phyloP scores from a whole-genome alignment of 2,888 invertebrate species.

The Dasysyrphus tricinctus region DNA sequence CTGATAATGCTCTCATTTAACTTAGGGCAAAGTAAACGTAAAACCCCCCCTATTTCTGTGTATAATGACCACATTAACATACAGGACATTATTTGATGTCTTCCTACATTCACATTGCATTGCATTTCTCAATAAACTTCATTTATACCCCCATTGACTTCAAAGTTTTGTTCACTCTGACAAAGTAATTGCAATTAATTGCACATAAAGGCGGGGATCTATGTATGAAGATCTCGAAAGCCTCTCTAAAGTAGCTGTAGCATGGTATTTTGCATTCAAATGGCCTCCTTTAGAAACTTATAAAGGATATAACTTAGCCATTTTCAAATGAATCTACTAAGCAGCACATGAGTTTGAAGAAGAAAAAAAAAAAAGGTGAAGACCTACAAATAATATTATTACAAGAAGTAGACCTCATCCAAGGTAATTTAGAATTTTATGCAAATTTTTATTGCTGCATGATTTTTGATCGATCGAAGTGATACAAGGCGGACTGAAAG shows the following conservation, averaged over 20 bases:
- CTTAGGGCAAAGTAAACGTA: conserved; percentile 21
- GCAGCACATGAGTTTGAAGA: background rate
- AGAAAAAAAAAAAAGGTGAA: background rate
- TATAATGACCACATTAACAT: conserved; percentile 43
- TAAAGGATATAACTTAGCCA: conserved; percentile 52
- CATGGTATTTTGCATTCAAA: conserved; percentile 69
- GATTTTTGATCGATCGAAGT: conserved; percentile 73
- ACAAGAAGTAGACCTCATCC: background rate
- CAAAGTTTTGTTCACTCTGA: conserved; percentile 6
- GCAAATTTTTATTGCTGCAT: conserved; percentile 75
- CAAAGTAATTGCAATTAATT: conserved; percentile 74
- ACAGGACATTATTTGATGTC: conserved; percentile 39
- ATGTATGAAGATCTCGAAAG: conserved; percentile 25
- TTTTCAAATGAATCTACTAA: background rate
- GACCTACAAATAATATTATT: conserved; percentile 12
- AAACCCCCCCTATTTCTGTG: conserved; percentile 18
- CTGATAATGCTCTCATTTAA: conserved; percentile 36
- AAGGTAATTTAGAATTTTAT: conserved; percentile 70
- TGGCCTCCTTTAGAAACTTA: conserved; percentile 57
- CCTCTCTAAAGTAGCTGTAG: conserved; percentile 21
- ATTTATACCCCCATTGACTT: background rate
- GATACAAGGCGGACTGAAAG: conserved; percentile 64
- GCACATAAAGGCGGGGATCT: conserved; percentile 66
- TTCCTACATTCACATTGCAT: conserved; percentile 19
- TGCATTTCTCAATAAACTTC: background rate